Conservation (phyloP, 2,888 invertebrate genomes). For the Drosophila tanythrix region DNA sequence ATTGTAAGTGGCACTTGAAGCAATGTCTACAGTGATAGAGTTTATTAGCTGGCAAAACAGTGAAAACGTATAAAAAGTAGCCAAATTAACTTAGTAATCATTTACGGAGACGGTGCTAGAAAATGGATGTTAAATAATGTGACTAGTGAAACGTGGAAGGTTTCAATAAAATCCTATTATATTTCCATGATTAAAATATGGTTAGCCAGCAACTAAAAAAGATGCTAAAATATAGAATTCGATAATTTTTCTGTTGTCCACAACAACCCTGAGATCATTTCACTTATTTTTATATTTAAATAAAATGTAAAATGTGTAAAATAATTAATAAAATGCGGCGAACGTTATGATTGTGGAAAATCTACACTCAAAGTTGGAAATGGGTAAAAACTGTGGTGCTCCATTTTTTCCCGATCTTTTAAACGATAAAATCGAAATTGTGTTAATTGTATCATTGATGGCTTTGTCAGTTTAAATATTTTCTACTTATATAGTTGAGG, state of each 20-base stretch:
- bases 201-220: neutral
- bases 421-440: neutral
- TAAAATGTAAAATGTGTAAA: neutral
- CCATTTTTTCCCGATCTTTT: neutral
- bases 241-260: neutral
- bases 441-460: neutral
- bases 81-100: neutral
- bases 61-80: neutral
- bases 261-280: neutral
- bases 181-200: neutral
- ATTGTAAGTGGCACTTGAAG: conserved; percentile 75
- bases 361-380: neutral
- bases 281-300: neutral
- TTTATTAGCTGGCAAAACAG: neutral
- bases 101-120: neutral
- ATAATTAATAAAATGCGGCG: neutral
- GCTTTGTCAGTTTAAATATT: neutral
- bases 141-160: neutral
- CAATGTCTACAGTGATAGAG: neutral
- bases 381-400: neutral
- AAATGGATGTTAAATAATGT: neutral
- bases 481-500: no score
- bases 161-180: neutral
- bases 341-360: neutral
- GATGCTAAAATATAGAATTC: neutral